A percentile compares a stretch with the other conserved stretches of the same genome.
phyloP scores from a whole-genome alignment of 2,888 invertebrate species.

The Doris montereyensis region DNA sequence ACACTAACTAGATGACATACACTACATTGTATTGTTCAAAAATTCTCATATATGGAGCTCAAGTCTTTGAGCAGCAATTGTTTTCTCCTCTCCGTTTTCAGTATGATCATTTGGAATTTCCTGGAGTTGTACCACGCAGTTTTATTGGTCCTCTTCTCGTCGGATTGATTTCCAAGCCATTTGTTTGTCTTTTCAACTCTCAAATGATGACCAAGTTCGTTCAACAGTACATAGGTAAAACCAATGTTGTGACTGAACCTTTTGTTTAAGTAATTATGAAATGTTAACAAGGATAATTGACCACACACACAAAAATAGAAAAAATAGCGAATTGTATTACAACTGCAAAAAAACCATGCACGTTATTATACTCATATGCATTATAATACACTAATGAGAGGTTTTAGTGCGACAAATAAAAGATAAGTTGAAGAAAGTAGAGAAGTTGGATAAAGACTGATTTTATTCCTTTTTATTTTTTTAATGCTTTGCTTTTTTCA shows the following conservation, averaged over 20 bases:
- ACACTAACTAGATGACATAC: no score
- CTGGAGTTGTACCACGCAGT: constrained; percentile 95
- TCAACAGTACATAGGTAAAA: constrained; percentile 82
- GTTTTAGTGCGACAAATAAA: not conserved
- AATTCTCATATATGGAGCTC: no score
- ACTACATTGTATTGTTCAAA: no score
- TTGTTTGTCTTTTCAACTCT: constrained; percentile 66
- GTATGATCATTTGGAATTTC: constrained; percentile 99
- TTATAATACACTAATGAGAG: no score
- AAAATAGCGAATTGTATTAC: no score
- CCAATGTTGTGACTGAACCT: no score
- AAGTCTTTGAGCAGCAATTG: no score
- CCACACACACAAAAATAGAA: no score
- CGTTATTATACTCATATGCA: no score
- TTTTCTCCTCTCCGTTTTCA: constrained; percentile 74
- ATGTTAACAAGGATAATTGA: no score
- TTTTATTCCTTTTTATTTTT: not conserved
- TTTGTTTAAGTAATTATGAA: no score
- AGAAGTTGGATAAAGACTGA: not conserved
- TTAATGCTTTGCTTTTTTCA: not conserved
- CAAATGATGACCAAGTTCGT: constrained; percentile 86
- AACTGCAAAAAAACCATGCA: no score
- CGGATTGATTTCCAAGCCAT: constrained; percentile 84
- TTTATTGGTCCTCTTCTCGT: constrained; percentile 93
- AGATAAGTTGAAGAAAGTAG: not conserved